These are phyloP conservation scores for Saccostrea echinata DNA, from an alignment of 1,140 invertebrate species.

Conservation along the genomic window DNA sequence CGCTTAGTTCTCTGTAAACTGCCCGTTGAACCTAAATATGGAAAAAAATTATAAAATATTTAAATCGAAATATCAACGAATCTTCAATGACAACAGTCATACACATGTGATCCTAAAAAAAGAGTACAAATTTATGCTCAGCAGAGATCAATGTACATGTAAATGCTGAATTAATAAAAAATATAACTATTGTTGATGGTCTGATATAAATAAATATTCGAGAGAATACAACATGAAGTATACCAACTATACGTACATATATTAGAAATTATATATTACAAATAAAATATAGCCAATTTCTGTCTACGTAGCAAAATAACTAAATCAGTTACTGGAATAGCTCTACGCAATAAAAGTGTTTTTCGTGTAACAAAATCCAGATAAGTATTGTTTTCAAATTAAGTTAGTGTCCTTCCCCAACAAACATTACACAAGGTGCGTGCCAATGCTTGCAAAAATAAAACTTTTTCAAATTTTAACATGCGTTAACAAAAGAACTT, in stretches of 20 bases:
- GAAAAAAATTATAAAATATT: conserved; percentile 38
- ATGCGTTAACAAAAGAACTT: conserved; percentile 24
- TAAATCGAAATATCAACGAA: background rate
- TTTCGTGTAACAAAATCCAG: background rate
- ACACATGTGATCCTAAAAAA: background rate
- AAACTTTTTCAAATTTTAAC: background rate
- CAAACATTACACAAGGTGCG: background rate
- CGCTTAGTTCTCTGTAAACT: conserved; percentile 66
- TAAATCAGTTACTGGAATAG: background rate
- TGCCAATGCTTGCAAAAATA: conserved; percentile 17
- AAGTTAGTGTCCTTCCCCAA: conserved; percentile 21
- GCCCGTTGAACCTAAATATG: conserved; percentile 68
- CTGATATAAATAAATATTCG: background rate
- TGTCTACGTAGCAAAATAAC: conserved; percentile 11
- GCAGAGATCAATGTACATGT: background rate
- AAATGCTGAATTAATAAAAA: background rate
- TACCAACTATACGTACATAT: background rate
- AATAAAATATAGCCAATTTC: background rate
- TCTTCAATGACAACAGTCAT: background rate
- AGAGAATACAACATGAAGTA: background rate
- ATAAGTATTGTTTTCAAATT: background rate
- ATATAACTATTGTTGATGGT: background rate
- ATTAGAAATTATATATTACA: background rate
- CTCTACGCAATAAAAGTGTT: background rate
- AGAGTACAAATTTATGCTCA: background rate